These are phyloP conservation scores for Aegotheles bennettii DNA, from an alignment of 2,113 vertebrate species.

Conservation along the genomic window DNA sequence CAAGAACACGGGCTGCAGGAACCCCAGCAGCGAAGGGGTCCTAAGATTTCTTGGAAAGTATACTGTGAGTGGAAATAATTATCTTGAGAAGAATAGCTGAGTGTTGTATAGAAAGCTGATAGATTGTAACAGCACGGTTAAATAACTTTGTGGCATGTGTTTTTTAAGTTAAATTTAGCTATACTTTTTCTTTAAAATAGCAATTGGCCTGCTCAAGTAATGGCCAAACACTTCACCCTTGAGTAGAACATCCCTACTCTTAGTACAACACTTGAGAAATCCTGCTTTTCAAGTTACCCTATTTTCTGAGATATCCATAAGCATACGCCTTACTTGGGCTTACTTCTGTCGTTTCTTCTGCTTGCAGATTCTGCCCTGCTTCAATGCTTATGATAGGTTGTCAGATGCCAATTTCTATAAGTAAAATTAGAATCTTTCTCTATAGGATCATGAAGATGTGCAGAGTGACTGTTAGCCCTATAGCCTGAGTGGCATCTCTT, in stretches of 20 bases:
- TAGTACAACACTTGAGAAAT: background rate
- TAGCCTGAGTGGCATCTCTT: background rate
- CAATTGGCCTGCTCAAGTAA: background rate
- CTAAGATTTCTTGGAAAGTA: background rate
- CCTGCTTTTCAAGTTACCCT: background rate
- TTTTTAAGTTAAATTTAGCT: background rate
- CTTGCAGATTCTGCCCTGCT: background rate
- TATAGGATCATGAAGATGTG: background rate
- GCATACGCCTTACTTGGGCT: background rate
- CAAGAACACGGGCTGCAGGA: no score
- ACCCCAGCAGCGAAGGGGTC: no score
- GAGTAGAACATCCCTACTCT: background rate
- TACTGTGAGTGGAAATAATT: background rate
- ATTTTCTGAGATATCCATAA: background rate
- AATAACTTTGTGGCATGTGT: background rate
- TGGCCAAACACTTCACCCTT: background rate
- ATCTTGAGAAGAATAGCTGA: background rate
- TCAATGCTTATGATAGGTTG: background rate
- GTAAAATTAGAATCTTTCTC: background rate
- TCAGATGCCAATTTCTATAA: background rate
- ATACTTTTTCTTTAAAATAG: background rate
- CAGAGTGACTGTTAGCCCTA: background rate
- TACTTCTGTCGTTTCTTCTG: background rate
- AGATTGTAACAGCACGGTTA: background rate
- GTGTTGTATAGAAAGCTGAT: background rate